Evolutionary conservation across 1,140 invertebrate species (phyloP), one percentile per base, ranked within the genome.

Genomic region (Vollenhovia emeryi): DNA sequence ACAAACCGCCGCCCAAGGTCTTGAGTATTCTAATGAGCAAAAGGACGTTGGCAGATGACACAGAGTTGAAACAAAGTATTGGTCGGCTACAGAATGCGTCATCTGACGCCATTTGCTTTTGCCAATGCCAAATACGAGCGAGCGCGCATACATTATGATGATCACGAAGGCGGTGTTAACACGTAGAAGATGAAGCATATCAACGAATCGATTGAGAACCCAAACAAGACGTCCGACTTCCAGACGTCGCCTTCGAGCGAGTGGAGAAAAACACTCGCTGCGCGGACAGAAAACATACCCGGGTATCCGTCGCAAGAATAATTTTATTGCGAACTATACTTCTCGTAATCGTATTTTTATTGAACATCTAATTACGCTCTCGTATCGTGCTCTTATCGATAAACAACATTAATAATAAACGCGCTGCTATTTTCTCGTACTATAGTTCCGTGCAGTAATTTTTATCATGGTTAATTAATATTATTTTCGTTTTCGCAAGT

Each of bases 81-180:
- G 33, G 18, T 30, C 13, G 24, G 1, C 13, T 6, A 57, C 3
- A 15, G n/a, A 55, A 71, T 71, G 76, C 78, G 64, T 55, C 78
- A 71, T 80, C 64, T 30, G 21, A 13, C 33, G 64, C 64, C 78
- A 80, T 80, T 80, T 80, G 64, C 64, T 71, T 71, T 80, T 64
- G 36, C 36, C 78, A 80, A 80, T 80, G 64, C 78, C 78, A 71
- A 80, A 80, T 80, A 57, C 50, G n/a, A 71, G 33, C 36, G 18
- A 68, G 33, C 48, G 15, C 48, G 64, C 78, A 69, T 80, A 80
- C 48, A 69, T 80, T 80, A 80, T 71, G 64, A 69, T 43, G 76
- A 80, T 80, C 78, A 71, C 62, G 78, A 21, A 80, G 75, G n/a
- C 64, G 11, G 45, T 80, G 48, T 80, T 80, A 80, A 80, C 64